Evolutionary conservation across 2,888 invertebrate genomes (phyloP), one percentile per base, ranked within the genome.

Genomic region (Deilephila elpenor): DNA sequence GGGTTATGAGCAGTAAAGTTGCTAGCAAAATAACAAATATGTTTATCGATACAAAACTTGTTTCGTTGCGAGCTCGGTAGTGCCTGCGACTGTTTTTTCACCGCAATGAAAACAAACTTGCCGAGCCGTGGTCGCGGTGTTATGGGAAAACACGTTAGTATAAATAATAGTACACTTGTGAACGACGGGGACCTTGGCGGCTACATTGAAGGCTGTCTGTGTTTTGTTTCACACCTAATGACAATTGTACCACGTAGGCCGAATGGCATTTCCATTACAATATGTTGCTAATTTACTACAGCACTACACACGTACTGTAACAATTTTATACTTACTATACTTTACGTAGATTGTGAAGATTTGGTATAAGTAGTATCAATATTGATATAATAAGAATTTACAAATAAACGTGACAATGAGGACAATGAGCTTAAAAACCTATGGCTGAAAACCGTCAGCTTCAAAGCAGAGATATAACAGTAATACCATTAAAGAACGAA

Each of bases 181-280:
- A 29, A 11, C 60, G 7, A 11, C 17, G 51, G 34, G 8, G 67
- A 20, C 67, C 67, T 67, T 67, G 67, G 7, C 67, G 25, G 32
- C 8, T 62, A n/a, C n/a, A 37, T 62, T 37, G 51, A 67, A 67
- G 67, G 67, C 14, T 67, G 51, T 44, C 67, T 67, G 17, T 25
- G 25, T 67, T 56, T 67, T 67, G 67, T 67, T 67, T 67, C 64
- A 51, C 67, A 51, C 44, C 44, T 17, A 25, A 51, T 25, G 44
- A 14, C 37, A 44, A 64, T 44, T 20, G 25, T 25, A 67, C 2
- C 14, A 44, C 44, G 44, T 14, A 11, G 44, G 11, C 44, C 44
- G 44, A 44, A 44, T 11, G 44, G 14, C 44, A 44, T 44, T 44
- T 44, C 37, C 44, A 44, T 44, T 14, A 44, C 14, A 14, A 44